Evolutionary conservation across 2,797 vertebrate species (phyloP).

Genomic region (Xiphorhynchus erythropygius): DNA sequence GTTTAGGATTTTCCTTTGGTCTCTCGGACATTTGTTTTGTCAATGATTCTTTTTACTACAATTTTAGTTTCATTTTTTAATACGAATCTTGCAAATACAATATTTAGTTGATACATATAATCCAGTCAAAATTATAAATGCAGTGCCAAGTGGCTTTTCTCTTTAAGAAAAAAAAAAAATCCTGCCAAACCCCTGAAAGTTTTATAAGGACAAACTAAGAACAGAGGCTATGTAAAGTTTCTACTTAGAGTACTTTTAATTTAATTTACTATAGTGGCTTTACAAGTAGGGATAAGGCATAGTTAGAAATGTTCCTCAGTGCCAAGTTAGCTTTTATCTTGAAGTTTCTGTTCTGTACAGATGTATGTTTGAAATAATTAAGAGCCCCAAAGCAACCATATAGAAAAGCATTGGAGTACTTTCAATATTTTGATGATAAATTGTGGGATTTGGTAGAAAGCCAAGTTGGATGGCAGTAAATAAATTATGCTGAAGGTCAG

Average conservation of each 20-base stretch:
- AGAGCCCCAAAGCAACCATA: background rate
- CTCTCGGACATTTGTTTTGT: background rate
- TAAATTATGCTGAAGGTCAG: background rate
- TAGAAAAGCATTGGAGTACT: background rate
- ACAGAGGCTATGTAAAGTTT: background rate
- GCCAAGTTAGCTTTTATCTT: conserved; percentile 32
- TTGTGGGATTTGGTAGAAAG: background rate
- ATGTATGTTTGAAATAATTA: background rate
- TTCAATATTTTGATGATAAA: background rate
- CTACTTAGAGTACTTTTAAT: background rate
- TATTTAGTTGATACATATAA: background rate
- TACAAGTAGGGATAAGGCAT: background rate
- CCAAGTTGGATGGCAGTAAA: background rate
- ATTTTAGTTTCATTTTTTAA: background rate
- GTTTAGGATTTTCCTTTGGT: background rate
- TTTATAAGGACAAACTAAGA: background rate
- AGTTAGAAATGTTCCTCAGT: background rate
- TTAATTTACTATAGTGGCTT: background rate
- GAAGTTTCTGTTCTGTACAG: background rate
- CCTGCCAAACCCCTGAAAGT: background rate
- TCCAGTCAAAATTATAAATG: background rate
- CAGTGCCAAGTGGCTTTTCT: background rate
- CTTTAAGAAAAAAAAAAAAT: background rate
- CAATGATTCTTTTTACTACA: background rate
- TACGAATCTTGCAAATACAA: background rate